Conservation (phyloP, 2,797 vertebrate species). For the Sebastes oblongus region DNA sequence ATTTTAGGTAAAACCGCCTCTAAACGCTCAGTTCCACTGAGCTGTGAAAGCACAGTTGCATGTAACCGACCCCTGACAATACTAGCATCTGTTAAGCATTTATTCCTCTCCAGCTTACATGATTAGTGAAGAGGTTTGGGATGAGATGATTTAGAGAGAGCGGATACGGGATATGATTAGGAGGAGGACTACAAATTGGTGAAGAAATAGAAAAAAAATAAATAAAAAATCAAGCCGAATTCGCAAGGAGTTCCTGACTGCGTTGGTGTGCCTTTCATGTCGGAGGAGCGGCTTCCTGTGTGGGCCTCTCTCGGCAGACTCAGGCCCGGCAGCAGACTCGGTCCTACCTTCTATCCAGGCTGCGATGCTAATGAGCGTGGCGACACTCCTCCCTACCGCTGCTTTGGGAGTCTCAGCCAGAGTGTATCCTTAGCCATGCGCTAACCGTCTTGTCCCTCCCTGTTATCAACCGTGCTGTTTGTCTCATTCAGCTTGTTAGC, state of each 20-base stretch:
- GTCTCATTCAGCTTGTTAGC: conserved; percentile 45
- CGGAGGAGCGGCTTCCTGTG: conserved; percentile 60
- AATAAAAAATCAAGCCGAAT: conserved; percentile 18
- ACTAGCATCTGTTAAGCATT: conserved; percentile 63
- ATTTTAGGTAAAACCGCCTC: conserved; percentile 25
- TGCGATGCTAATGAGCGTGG: conserved; percentile 58
- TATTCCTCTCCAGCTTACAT: conserved; percentile 58
- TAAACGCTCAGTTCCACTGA: conserved; percentile 23
- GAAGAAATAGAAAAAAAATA: not conserved
- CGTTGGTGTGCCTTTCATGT: conserved; percentile 43
- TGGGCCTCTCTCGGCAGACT: conserved; percentile 41
- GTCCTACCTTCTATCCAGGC: conserved; percentile 37
- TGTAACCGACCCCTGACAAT: conserved; percentile 58
- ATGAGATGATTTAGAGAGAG: conserved; percentile 61
- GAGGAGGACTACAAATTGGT: conserved; percentile 56
- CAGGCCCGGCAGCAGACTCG: conserved; percentile 33
- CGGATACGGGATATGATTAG: conserved; percentile 62
- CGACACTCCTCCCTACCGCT: conserved; percentile 48
- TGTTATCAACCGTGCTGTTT: conserved; percentile 28
- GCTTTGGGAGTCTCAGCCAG: conserved; percentile 53
- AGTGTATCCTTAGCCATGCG: conserved; percentile 33
- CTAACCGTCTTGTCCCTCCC: conserved; percentile 42
- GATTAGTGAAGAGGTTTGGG: conserved; percentile 69
- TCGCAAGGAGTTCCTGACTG: conserved; percentile 25
- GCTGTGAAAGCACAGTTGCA: conserved; percentile 47